Base-by-base conservation (phyloP, 2,113 vertebrate species). In the Myrmecophaga tridactyla region DNA sequence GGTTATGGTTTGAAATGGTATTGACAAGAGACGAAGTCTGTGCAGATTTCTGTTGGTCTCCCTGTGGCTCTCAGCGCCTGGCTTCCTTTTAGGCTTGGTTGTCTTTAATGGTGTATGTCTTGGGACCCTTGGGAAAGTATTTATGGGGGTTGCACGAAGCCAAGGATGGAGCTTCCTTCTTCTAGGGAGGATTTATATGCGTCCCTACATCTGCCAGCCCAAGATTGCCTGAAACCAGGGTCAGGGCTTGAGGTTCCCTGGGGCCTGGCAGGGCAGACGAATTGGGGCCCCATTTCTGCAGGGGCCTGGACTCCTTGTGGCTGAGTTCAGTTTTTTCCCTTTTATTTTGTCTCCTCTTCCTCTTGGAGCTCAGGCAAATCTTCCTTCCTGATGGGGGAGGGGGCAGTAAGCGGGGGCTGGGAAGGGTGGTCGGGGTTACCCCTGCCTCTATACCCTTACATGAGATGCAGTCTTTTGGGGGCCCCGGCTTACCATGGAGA, bases 11-110 rank as follows among this genome's bases (percentile, higher is more conserved):
- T 27, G 83, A 36, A 27, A 21, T 7, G 46, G 12, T 51, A 12
- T 7, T 51, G 21, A 17, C 2, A 2, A 1, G 14, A 23, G 7
- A 7, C 6, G 20, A 13, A 78, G 60, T 3, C n/a, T 3, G 13
- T 2, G 29, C 21, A 13, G 63, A 63, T 14, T 51, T 18, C 67
- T 1, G 58, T n/a, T 13, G 1, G 7, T 20, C 12, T 48, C n/a
- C 27, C 36, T 43, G 25, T 25, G 4, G 1, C 17, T 86, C 39
- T 1, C 1, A 34, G 48, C 17, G 48, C 84, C 67, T 43, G n/a
- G 36, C n/a, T 8, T 8, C 75, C 39, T 36, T 46, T 21, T 21
- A n/a, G 14, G 13, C 6, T 34, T 12, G 21, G 25, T 13, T 29
- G 20, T 3, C 27, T 51, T 31, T 7, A 51, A 10, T 51, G 5